Percentiles rank a stretch among this genome's conserved stretches.
Conservation (phyloP, 2,113 vertebrate genomes). For the Nannobrachium achirus region DNA sequence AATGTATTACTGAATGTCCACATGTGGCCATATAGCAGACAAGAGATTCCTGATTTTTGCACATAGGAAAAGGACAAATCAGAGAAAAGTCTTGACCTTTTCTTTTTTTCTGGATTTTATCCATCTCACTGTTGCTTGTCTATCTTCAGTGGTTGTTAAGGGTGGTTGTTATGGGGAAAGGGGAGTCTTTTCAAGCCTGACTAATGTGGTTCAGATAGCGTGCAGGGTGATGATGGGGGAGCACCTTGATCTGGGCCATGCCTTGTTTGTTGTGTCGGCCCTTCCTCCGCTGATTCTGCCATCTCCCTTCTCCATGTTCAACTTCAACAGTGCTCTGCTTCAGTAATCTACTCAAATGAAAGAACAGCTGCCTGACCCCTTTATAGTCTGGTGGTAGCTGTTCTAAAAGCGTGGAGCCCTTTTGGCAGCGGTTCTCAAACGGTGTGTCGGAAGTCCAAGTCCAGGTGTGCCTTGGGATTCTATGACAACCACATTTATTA, state of each 20-base stretch:
- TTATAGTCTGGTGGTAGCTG: constrained; percentile 30
- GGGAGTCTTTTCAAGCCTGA: constrained; percentile 63
- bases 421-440: constrained; percentile 26
- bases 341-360: constrained; percentile 49
- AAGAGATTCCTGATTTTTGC: constrained; percentile 32
- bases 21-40: constrained; percentile 46
- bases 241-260: constrained; percentile 65
- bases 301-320: background rate
- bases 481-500: no score
- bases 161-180: constrained; percentile 14
- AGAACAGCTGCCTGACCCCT: constrained; percentile 61
- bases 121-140: constrained; percentile 52
- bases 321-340: constrained; percentile 30
- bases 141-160: constrained; percentile 55
- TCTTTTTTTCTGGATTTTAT: constrained; percentile 58
- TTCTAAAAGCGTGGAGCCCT: constrained; percentile 1
- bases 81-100: constrained; percentile 40
- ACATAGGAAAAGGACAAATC: background rate
- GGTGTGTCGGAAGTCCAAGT: constrained; percentile 14
- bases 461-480: no score
- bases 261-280: constrained; percentile 61
- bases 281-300: constrained; percentile 29
- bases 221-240: constrained; percentile 63
- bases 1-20: constrained; percentile 65
- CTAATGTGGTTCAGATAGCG: constrained; percentile 69